Percentiles rank a stretch among this genome's conserved stretches.
Conservation (phyloP, 2,113 vertebrate species). For the Salvator merianae region DNA sequence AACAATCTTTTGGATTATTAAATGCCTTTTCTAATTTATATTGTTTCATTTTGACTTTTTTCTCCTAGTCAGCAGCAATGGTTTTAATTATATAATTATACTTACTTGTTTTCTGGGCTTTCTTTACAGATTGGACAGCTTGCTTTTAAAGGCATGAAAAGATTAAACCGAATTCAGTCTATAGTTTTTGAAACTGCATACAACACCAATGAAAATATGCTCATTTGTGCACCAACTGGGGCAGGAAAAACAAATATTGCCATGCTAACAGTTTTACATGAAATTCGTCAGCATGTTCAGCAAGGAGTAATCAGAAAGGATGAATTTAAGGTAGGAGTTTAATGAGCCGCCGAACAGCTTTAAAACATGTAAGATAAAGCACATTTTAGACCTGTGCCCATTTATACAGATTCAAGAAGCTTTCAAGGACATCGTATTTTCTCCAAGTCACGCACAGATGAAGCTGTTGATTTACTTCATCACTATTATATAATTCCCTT, state of each 20-base stretch:
- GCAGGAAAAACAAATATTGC: slow-evolving; percentile 98
- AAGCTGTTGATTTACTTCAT: slow-evolving; percentile 62
- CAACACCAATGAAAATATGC: slow-evolving; percentile 97
- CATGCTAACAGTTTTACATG: slow-evolving; percentile 93
- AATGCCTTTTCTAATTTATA: too few species aligned
- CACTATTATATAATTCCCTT: slow-evolving; percentile 51
- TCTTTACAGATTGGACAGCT: slow-evolving; percentile 88
- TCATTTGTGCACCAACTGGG: slow-evolving; percentile 95
- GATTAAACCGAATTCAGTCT: slow-evolving; percentile 94
- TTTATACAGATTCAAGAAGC: slow-evolving; percentile 47
- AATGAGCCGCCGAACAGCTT: slow-evolving; percentile 43
- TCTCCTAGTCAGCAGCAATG: not conserved
- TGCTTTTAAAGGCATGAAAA: slow-evolving; percentile 93
- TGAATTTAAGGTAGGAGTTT: slow-evolving; percentile 90
- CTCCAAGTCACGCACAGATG: slow-evolving; percentile 48
- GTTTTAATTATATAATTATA: not conserved
- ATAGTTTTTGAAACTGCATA: slow-evolving; percentile 97
- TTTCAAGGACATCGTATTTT: slow-evolving; percentile 58
- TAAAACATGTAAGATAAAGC: slow-evolving; percentile 52
- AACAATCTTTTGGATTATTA: too few species aligned
- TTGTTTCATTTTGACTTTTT: too few species aligned
- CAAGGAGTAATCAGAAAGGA: slow-evolving; percentile 95
- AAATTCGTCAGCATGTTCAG: slow-evolving; percentile 94
- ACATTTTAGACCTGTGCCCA: slow-evolving; percentile 8
- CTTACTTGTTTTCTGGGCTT: slow-evolving; percentile 28